Conservation (phyloP, 2,888 invertebrate genomes). For the Agriopis leucophaearia region DNA sequence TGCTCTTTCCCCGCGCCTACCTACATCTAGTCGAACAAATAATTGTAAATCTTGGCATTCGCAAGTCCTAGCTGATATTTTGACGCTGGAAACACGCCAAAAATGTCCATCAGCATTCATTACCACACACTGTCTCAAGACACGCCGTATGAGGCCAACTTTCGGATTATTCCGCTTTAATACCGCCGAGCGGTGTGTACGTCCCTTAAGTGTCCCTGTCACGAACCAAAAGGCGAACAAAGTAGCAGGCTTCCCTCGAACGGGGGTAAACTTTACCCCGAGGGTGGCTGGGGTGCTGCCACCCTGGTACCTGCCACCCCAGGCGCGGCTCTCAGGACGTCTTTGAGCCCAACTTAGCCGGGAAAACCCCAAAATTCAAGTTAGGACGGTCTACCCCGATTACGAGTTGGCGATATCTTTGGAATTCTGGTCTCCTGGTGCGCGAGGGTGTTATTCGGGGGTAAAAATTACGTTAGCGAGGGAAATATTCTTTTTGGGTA, state of each 20-base stretch:
- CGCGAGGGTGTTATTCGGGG: constrained; percentile 35
- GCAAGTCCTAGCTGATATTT: neutral
- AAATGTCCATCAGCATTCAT: constrained; percentile 8
- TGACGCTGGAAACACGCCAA: neutral
- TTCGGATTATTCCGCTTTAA: constrained; percentile 68
- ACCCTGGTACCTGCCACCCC: constrained; percentile 62
- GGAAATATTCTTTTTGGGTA: constrained; percentile 22
- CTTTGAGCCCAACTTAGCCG: constrained; percentile 82
- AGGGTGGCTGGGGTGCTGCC: constrained; percentile 64
- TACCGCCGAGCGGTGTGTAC: constrained; percentile 70
- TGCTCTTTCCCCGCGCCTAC: too few species aligned
- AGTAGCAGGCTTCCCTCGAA: constrained; percentile 68
- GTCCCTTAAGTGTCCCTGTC: constrained; percentile 85
- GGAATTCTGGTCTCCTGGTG: constrained; percentile 78
- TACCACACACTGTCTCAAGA: constrained; percentile 22
- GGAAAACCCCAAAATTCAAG: constrained; percentile 85
- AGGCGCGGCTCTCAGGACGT: constrained; percentile 82
- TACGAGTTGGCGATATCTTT: constrained; percentile 82
- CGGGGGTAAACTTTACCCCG: constrained; percentile 84
- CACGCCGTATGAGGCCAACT: constrained; percentile 27
- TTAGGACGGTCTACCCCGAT: constrained; percentile 74
- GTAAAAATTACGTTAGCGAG: constrained; percentile 30
- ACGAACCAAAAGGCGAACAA: constrained; percentile 84
- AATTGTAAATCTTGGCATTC: neutral
- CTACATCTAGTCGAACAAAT: neutral